A percentile compares a stretch with the other conserved stretches of the same genome.
phyloP scores from a whole-genome alignment of 2,888 invertebrate species.

The Phalangium opilio region DNA sequence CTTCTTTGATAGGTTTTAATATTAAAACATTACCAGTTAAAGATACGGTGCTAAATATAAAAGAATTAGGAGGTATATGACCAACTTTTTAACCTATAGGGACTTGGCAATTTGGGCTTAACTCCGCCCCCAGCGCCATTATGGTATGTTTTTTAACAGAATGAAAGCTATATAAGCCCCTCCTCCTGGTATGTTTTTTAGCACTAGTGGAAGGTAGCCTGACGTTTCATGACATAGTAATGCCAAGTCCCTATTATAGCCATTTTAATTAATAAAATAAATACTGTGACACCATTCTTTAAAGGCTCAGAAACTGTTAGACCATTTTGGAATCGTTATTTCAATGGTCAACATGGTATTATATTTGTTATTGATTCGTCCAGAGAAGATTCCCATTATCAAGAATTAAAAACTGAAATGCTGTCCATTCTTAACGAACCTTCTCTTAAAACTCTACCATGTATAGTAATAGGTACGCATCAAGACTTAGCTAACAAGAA shows the following conservation, averaged over 20 bases:
- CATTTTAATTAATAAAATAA: too few relatives aligned
- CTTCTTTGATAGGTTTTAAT: constrained; percentile 18
- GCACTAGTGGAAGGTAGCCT: too few relatives aligned
- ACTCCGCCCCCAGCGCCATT: too few relatives aligned
- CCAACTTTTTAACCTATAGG: too few relatives aligned
- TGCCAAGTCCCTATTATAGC: too few relatives aligned
- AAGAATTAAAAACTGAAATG: constrained; percentile 10
- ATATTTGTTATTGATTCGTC: constrained; percentile 19
- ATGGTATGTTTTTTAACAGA: too few relatives aligned
- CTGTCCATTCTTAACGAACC: constrained; percentile 15
- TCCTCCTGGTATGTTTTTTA: too few relatives aligned
- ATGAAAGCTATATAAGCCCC: too few relatives aligned
- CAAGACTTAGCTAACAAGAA: constrained; percentile 12
- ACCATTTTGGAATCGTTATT: constrained; percentile 21
- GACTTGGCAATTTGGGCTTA: too few relatives aligned
- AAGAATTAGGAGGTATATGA: constrained; percentile 20
- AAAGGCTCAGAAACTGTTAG: constrained; percentile 15
- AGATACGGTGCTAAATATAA: constrained; percentile 19
- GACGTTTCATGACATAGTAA: too few relatives aligned
- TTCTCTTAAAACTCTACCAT: constrained; percentile 18
- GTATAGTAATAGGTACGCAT: constrained; percentile 20
- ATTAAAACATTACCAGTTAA: constrained; percentile 22
- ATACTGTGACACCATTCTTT: too few relatives aligned
- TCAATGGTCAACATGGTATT: constrained; percentile 19
- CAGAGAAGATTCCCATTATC: constrained; percentile 5